Evolutionary conservation across 1,140 invertebrate genomes (phyloP).

Genomic region (Oppia nitens): DNA sequence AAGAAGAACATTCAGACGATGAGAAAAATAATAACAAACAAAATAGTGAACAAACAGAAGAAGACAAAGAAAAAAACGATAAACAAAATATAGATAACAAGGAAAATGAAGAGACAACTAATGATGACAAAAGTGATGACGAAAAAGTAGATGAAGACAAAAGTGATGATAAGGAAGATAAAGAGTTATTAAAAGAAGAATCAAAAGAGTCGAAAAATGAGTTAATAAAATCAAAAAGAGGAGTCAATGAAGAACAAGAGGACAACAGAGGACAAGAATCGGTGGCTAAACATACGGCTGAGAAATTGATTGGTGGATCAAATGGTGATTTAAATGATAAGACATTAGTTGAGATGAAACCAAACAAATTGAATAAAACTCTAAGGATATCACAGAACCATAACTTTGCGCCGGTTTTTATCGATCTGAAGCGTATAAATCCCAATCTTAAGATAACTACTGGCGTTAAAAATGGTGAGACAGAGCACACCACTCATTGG

Average conservation of each 20-base stretch:
- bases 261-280: neutral
- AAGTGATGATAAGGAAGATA: neutral
- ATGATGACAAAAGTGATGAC: neutral
- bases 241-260: neutral
- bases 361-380: neutral
- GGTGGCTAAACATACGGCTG: neutral
- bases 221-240: neutral
- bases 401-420: neutral
- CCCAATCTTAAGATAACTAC: neutral
- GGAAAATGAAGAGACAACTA: neutral
- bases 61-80: neutral
- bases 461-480: neutral
- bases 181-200: neutral
- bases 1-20: neutral
- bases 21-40: neutral
- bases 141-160: neutral
- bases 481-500: no score
- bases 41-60: neutral
- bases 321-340: neutral
- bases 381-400: neutral
- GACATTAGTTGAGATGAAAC: neutral
- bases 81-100: neutral
- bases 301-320: neutral
- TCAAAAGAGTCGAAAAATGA: no score
- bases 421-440: neutral